Evolutionary conservation across 2,888 invertebrate species (phyloP).

Genomic region (Ophioninae sp.): DNA sequence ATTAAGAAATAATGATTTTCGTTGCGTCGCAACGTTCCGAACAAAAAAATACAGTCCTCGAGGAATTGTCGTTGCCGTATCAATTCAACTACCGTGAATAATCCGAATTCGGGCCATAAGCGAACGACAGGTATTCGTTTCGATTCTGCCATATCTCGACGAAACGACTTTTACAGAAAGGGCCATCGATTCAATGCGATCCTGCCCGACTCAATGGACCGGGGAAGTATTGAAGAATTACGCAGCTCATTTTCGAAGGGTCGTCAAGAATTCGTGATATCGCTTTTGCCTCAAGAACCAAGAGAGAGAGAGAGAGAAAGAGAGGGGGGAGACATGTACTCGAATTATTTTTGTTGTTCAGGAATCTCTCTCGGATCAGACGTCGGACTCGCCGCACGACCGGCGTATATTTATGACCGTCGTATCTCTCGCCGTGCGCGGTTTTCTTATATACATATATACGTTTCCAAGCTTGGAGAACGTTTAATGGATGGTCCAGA

Average conservation of each 20-base stretch:
- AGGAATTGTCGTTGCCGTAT: no score
- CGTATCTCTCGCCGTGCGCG: conserved; percentile 75
- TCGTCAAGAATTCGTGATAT: conserved; percentile 36
- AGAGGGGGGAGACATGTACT: conserved; percentile 33
- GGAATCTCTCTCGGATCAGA: conserved; percentile 77
- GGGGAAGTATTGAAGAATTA: neutral
- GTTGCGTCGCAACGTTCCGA: no score
- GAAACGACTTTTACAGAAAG: neutral
- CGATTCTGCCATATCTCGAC: neutral
- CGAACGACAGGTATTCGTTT: neutral
- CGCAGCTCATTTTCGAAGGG: neutral
- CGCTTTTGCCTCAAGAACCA: conserved; percentile 8
- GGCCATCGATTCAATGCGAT: neutral
- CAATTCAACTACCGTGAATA: neutral
- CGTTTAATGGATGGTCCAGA: conserved; percentile 79
- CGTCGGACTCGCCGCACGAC: conserved; percentile 73
- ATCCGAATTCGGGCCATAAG: neutral
- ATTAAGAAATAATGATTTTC: no score
- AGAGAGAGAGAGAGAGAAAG: conserved; percentile 1
- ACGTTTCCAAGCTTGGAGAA: conserved; percentile 62
- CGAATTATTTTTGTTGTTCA: conserved; percentile 73
- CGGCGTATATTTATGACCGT: conserved; percentile 79
- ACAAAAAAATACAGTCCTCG: no score
- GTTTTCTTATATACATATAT: conserved; percentile 62
- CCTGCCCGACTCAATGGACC: neutral